Evolutionary conservation across 2,888 invertebrate genomes (phyloP), one percentile per base, ranked within the genome.

Genomic region (Thelaira solivaga): DNA sequence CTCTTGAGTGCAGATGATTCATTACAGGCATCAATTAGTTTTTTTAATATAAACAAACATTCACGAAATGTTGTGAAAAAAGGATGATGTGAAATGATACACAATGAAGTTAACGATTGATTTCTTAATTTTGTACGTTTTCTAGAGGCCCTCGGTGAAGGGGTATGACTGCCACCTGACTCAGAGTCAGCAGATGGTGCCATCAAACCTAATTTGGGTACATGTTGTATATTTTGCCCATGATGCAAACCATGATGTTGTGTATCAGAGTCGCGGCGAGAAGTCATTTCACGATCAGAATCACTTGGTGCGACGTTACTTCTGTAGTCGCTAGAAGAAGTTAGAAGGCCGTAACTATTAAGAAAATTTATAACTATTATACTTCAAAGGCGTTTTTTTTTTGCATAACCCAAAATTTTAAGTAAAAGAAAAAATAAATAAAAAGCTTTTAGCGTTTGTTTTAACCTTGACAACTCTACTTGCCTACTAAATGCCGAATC

Each of bases 61-160:
- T 99, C 97, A 82, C 99, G 95, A 91, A 99, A 99, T 85, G 96
- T 97, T 80, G 98, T 95, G 90, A 99, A 98, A 90, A 99, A 99
- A 36, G 99, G 98, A 91, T 99, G 99, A 91, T 99, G 99, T 80
- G 98, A 98, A 71, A 99, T 92, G 83, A 99, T 93, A 90, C 99
- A 99, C 71, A 99, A 91, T 55, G 99, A 98, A 39, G 99, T 99
- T 82, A 99, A 90, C 11, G 98, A 97, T 89, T 97, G 96, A 90
- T 96, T 97, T 83, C 96, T 92, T 82, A 95, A 91, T 84, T 95
- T 93, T 93, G 95, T 95, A 86, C 95, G 91, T 86, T 94, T 93
- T 81, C 96, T 91, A 43, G 93, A 93, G 39, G 95, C 95, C 80
- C 96, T 91, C 0, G 96, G 96, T 47, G 96, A 96, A 18, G 96